Percentiles rank a stretch among this genome's conserved stretches.
Conservation (phyloP, 2,113 vertebrate genomes). For the Motacilla tschutschensis region DNA sequence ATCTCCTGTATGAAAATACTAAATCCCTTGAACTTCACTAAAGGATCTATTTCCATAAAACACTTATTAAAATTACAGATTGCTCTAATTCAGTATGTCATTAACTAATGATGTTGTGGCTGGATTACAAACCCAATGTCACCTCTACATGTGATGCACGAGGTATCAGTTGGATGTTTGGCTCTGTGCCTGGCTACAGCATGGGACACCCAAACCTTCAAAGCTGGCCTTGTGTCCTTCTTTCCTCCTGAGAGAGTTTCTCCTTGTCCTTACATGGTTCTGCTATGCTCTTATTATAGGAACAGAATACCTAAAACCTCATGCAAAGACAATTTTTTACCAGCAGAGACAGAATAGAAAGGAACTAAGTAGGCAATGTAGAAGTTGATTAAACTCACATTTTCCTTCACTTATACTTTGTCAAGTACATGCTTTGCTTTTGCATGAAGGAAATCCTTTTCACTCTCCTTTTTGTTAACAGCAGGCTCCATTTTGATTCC, state of each 20-base stretch:
- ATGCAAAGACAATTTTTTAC: slow-evolving; percentile 52
- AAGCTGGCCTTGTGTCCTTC: slow-evolving; percentile 35
- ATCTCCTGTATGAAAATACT: neutral
- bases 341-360: slow-evolving; percentile 35
- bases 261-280: slow-evolving; percentile 60
- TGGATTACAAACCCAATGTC: slow-evolving; percentile 58
- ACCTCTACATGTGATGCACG: slow-evolving; percentile 33
- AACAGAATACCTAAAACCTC: slow-evolving; percentile 61
- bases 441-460: neutral
- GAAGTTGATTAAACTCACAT: neutral
- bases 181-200: slow-evolving; percentile 59
- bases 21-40: slow-evolving; percentile 11
- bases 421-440: neutral
- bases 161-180: slow-evolving; percentile 44
- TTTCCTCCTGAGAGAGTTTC: slow-evolving; percentile 49
- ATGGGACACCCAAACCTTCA: slow-evolving; percentile 44
- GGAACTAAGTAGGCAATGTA: neutral
- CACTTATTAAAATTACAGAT: slow-evolving; percentile 66
- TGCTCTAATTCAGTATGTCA: slow-evolving; percentile 25
- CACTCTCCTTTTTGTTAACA: neutral
- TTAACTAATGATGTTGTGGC: slow-evolving; percentile 42
- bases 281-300: slow-evolving; percentile 32
- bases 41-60: slow-evolving; percentile 61
- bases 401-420: neutral
- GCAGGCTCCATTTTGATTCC: neutral